These are phyloP conservation scores for Tetramorium alpestre DNA, from an alignment of 1,140 invertebrate genomes.

Conservation along the genomic window DNA sequence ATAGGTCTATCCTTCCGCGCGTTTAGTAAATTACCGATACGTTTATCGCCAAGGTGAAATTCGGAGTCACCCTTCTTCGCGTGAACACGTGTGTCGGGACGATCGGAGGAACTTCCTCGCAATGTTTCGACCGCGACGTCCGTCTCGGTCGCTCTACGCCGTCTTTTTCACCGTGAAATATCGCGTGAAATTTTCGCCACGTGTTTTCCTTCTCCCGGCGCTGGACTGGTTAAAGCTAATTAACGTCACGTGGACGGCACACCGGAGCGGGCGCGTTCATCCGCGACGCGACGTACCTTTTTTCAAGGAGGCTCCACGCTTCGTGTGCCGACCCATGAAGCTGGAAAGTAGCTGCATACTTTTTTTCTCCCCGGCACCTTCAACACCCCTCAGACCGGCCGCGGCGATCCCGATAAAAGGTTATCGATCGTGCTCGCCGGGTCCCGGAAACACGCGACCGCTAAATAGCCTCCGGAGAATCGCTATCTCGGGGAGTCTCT, in stretches of 20 bases:
- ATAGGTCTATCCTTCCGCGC: neutral
- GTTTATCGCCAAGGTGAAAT: slow-evolving; percentile 14
- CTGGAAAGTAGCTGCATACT: slow-evolving; percentile 80
- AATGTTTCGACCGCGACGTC: too few species aligned
- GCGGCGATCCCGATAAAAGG: slow-evolving; percentile 52
- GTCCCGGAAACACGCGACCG: slow-evolving; percentile 2
- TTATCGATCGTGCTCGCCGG: slow-evolving; percentile 50
- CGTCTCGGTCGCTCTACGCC: too few species aligned
- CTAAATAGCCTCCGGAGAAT: slow-evolving; percentile 30
- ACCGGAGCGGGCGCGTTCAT: slow-evolving; percentile 37
- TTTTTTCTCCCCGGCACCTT: slow-evolving; percentile 57
- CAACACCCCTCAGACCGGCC: slow-evolving; percentile 34
- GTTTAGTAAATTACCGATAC: neutral
- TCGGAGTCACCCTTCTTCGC: neutral
- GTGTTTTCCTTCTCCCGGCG: neutral
- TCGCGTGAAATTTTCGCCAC: slow-evolving; percentile 39
- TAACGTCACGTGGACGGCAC: slow-evolving; percentile 23
- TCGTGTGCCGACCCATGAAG: slow-evolving; percentile 79
- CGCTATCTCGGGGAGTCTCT: neutral
- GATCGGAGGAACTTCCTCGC: neutral
- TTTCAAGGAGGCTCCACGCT: slow-evolving; percentile 78
- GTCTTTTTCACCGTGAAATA: slow-evolving; percentile 21
- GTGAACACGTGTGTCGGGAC: too few species aligned
- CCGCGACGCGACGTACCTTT: slow-evolving; percentile 74
- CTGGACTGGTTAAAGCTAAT: slow-evolving; percentile 1